Evolutionary conservation across 1,140 invertebrate genomes (phyloP).

Genomic region (Reticulitermes speratus): DNA sequence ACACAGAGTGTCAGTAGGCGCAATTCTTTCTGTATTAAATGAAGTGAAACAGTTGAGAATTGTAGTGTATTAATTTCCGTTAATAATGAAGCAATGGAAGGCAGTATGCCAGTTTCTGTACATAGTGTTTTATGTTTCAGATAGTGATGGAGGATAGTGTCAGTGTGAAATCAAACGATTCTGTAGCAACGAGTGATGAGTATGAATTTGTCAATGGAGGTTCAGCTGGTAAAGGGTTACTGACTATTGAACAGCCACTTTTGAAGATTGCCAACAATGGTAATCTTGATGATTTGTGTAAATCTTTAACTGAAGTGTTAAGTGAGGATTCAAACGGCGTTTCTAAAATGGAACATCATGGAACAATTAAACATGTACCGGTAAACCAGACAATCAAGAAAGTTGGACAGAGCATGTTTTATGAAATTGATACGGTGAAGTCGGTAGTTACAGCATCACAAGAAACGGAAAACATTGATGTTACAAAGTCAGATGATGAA

Average conservation of each 20-base stretch:
- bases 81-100: neutral
- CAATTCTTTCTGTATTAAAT: conserved; percentile 14
- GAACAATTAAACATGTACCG: conserved; percentile 32
- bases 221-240: conserved; percentile 25
- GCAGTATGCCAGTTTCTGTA: neutral
- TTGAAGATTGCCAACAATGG: conserved; percentile 73
- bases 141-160: conserved; percentile 72
- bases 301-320: conserved; percentile 71
- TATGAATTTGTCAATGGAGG: conserved; percentile 71
- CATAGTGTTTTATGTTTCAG: conserved; percentile 38
- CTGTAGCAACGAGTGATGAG: conserved; percentile 77
- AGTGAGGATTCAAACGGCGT: conserved; percentile 47
- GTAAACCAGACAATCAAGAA: conserved; percentile 33
- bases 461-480: conserved; percentile 69
- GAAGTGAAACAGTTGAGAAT: conserved; percentile 22
- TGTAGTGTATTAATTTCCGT: neutral
- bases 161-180: conserved; percentile 78
- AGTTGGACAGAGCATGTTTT: conserved; percentile 48
- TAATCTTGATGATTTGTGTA: conserved; percentile 67
- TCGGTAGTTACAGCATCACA: neutral
- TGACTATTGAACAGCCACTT: conserved; percentile 54
- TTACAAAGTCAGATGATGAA: conserved; percentile 72
- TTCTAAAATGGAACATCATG: conserved; percentile 27
- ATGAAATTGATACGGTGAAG: conserved; percentile 43
- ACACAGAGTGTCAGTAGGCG: conserved; percentile 13